Conservation (phyloP, 92 coral and sea anemone species). For the Heteractis magnifica region DNA sequence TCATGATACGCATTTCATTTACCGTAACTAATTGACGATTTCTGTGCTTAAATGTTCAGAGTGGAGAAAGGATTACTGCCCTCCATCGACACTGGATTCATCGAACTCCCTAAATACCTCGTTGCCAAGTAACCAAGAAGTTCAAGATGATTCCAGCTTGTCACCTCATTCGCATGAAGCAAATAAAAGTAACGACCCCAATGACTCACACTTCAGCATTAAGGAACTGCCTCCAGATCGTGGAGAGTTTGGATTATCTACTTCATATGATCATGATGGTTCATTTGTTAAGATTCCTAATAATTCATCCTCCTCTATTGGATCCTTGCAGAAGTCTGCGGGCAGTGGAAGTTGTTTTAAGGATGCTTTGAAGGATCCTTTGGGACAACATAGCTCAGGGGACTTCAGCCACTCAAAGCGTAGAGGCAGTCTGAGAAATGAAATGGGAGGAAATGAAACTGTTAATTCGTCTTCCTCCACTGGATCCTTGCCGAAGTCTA, state of each 20-base stretch:
- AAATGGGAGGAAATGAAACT: neutral
- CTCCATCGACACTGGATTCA: neutral
- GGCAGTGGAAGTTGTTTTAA: neutral
- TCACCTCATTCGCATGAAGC: neutral
- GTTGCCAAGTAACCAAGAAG: neutral
- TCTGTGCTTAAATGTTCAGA: neutral
- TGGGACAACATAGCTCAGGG: neutral
- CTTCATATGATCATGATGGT: neutral
- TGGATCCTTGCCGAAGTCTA: too few species aligned
- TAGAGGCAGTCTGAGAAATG: neutral
- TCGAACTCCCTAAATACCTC: neutral
- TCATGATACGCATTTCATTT: too few species aligned
- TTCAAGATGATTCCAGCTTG: neutral
- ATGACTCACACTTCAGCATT: neutral
- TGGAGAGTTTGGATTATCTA: neutral
- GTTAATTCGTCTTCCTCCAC: too few species aligned
- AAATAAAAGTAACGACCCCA: neutral
- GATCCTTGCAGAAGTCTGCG: neutral
- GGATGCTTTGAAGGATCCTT: neutral
- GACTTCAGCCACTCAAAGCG: neutral
- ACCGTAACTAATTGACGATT: neutral
- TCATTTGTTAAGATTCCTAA: neutral
- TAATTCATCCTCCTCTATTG: neutral
- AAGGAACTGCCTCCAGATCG: neutral
- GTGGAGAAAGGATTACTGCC: neutral